phyloP scores from a whole-genome alignment of 1,140 invertebrate genomes.

The Macrobrachium rosenbergii region DNA sequence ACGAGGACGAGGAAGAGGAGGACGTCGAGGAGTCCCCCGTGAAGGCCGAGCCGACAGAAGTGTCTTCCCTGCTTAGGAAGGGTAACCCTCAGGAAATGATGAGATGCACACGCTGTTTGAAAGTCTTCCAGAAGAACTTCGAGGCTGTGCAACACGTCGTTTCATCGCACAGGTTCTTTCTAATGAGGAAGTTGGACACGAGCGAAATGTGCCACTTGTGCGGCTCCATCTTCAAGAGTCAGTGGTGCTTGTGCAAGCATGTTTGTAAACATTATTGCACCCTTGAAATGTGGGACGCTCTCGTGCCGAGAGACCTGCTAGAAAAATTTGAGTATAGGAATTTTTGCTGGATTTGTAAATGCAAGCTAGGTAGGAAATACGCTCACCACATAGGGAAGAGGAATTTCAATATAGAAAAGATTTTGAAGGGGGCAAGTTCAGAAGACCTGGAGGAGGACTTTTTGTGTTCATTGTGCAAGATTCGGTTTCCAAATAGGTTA shows the following conservation, averaged over 20 bases:
- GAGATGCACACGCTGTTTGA: slow-evolving; percentile 33
- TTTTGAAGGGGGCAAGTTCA: slow-evolving; percentile 11
- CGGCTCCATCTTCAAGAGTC: slow-evolving; percentile 38
- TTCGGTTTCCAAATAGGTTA: slow-evolving; percentile 2
- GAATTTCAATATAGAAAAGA: slow-evolving; percentile 34
- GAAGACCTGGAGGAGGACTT: not conserved
- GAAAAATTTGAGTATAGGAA: slow-evolving; percentile 30
- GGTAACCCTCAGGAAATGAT: too few relatives aligned
- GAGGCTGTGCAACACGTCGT: slow-evolving; percentile 31
- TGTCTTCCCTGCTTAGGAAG: too few relatives aligned
- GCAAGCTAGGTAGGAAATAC: slow-evolving; percentile 30
- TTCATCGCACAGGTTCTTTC: slow-evolving; percentile 17
- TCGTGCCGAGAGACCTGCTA: slow-evolving; percentile 41
- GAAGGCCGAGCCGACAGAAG: too few relatives aligned
- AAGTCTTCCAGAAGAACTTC: slow-evolving; percentile 15
- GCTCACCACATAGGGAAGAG: slow-evolving; percentile 31
- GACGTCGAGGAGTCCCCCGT: too few relatives aligned
- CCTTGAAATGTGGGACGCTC: slow-evolving; percentile 45
- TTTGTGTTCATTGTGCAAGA: slow-evolving; percentile 27
- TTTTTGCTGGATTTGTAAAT: slow-evolving; percentile 55
- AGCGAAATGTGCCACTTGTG: slow-evolving; percentile 26
- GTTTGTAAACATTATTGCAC: slow-evolving; percentile 36
- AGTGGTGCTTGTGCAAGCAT: slow-evolving; percentile 48
- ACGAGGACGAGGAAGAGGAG: not conserved
- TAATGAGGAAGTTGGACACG: not conserved